Conservation (phyloP, 2,797 vertebrate species). For the Rhinatrema bivittatum region DNA sequence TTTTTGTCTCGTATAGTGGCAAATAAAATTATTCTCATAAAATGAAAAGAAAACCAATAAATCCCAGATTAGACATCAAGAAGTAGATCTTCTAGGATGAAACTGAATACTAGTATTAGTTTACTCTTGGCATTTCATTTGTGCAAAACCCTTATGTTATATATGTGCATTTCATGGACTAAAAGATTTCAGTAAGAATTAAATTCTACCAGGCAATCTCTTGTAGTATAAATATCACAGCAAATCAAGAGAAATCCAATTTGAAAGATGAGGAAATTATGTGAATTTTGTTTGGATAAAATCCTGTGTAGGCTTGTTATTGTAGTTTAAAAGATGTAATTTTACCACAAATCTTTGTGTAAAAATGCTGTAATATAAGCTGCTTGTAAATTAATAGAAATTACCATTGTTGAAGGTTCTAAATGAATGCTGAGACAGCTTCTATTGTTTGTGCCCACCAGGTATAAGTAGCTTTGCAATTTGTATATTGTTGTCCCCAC, state of each 20-base stretch:
- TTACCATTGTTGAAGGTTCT: conserved; percentile 58
- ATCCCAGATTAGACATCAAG: conserved; percentile 14
- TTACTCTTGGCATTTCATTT: conserved; percentile 30
- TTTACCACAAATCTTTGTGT: conserved; percentile 48
- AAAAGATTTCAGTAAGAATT: conserved; percentile 9
- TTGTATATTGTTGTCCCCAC: conserved; percentile 75
- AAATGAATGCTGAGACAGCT: conserved; percentile 73
- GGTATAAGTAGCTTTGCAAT: conserved; percentile 70
- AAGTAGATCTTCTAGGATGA: conserved; percentile 10
- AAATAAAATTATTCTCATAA: background rate
- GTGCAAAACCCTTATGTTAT: conserved; percentile 13
- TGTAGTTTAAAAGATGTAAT: conserved; percentile 70
- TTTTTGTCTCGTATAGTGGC: no score
- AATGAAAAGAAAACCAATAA: conserved; percentile 2
- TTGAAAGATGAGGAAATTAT: conserved; percentile 21
- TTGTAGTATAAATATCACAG: conserved; percentile 24
- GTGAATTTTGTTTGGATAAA: conserved; percentile 42
- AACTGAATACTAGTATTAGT: background rate
- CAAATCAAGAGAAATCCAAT: conserved; percentile 38
- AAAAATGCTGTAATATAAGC: conserved; percentile 76
- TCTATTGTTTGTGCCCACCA: conserved; percentile 64
- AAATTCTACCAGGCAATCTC: conserved; percentile 5
- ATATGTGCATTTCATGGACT: conserved; percentile 17
- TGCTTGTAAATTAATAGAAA: conserved; percentile 79
- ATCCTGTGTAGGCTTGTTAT: conserved; percentile 47